Conservation (phyloP, 2,113 vertebrate species). For the Petaurus breviceps region DNA sequence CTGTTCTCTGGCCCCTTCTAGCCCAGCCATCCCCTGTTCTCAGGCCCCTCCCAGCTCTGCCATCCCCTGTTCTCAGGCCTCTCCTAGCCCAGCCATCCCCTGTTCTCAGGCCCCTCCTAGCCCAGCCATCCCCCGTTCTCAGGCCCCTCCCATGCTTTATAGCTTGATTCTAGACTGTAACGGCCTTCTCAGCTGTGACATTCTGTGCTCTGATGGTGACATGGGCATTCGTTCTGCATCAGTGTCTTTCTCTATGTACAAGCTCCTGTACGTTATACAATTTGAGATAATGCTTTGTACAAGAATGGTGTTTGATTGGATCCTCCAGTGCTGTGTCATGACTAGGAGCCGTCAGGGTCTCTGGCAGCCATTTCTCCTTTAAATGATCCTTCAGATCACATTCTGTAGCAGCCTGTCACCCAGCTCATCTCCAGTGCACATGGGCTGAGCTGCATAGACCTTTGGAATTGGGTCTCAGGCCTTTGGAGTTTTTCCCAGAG, state of each 20-base stretch:
- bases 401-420: slow-evolving; percentile 34
- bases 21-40: not conserved
- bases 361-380: slow-evolving; percentile 57
- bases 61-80: not conserved
- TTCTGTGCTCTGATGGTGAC: not conserved
- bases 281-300: slow-evolving; percentile 56
- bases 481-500: slow-evolving; percentile 23
- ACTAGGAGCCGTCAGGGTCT: slow-evolving; percentile 57
- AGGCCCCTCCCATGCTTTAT: not conserved
- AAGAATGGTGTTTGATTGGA: slow-evolving; percentile 61
- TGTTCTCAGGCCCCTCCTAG: not conserved
- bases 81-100: too few relatives aligned
- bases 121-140: not conserved
- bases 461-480: slow-evolving; percentile 44
- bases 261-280: slow-evolving; percentile 52
- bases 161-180: too few relatives aligned
- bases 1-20: not conserved
- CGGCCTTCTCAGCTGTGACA: too few relatives aligned
- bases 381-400: slow-evolving; percentile 64
- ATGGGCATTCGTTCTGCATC: slow-evolving; percentile 7
- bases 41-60: not conserved
- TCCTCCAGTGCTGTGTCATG: slow-evolving; percentile 49
- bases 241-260: slow-evolving; percentile 50
- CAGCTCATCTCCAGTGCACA: slow-evolving; percentile 47
- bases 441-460: slow-evolving; percentile 30